Conservation (phyloP, 2,888 invertebrate species). For the Bruchidius siliquastri region DNA sequence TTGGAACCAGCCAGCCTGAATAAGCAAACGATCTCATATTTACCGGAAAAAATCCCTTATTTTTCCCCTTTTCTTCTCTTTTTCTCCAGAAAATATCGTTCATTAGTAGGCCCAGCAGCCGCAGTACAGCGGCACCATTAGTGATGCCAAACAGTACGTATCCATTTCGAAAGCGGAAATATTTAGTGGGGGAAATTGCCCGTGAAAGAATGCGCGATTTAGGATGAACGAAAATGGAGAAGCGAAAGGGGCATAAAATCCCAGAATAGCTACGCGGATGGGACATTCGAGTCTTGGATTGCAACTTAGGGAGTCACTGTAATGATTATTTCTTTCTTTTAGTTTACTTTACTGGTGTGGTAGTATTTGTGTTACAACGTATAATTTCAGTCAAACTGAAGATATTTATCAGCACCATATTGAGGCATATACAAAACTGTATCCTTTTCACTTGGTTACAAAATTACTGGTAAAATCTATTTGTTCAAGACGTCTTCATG, state of each 20-base stretch:
- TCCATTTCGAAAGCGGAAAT: neutral
- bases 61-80: neutral
- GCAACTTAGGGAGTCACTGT: neutral
- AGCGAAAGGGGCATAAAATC: neutral
- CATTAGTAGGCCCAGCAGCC: neutral
- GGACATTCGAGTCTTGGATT: neutral
- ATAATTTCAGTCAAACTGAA: too few species aligned
- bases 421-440: too few species aligned
- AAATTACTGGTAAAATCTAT: too few species aligned
- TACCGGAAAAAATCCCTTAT: neutral
- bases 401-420: too few species aligned
- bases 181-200: neutral
- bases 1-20: neutral
- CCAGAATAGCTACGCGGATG: neutral
- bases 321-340: neutral
- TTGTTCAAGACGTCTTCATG: too few species aligned
- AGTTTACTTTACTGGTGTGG: neutral
- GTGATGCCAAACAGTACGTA: neutral
- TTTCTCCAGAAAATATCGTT: neutral
- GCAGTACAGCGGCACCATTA: neutral
- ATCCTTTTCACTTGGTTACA: too few species aligned
- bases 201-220: neutral
- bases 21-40: neutral
- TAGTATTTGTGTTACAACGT: neutral
- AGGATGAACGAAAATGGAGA: neutral